Conservation (phyloP, 2,797 vertebrate species). For the Smutsia temminckii region DNA sequence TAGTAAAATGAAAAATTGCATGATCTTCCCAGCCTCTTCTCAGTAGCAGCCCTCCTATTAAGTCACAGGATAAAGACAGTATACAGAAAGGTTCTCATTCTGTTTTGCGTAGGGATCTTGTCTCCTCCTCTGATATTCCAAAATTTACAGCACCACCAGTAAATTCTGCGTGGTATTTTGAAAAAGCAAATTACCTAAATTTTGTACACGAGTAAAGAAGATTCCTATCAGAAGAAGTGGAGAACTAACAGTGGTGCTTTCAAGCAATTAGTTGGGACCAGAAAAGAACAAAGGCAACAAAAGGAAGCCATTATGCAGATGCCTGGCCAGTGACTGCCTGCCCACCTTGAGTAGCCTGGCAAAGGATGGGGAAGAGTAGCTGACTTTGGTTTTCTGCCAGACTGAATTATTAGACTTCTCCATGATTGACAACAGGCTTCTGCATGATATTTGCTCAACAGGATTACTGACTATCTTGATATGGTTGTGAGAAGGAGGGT, state of each 20-base stretch:
- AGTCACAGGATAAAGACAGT: background rate
- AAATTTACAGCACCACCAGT: background rate
- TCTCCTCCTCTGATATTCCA: background rate
- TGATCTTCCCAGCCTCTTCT: background rate
- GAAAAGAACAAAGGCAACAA: conserved; percentile 57
- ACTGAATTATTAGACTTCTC: background rate
- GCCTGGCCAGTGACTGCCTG: background rate
- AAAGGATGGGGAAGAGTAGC: background rate
- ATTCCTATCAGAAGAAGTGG: background rate
- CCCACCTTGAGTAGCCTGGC: background rate
- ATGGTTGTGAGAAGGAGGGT: no score
- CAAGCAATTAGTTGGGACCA: conserved; percentile 33
- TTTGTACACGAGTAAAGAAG: background rate
- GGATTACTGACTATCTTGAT: background rate
- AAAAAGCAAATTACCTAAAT: background rate
- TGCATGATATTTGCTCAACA: background rate
- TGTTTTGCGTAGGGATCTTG: background rate
- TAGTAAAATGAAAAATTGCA: background rate
- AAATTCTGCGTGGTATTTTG: conserved; percentile 25
- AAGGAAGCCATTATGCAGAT: conserved; percentile 57
- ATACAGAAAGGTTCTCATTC: background rate
- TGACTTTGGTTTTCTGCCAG: background rate
- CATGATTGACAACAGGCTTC: background rate
- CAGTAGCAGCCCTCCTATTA: background rate
- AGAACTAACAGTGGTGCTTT: background rate